A percentile compares a stretch with the other conserved stretches of the same genome.
Conservation (phyloP, 2,113 vertebrate genomes). For the Lepidothrix coronata region DNA sequence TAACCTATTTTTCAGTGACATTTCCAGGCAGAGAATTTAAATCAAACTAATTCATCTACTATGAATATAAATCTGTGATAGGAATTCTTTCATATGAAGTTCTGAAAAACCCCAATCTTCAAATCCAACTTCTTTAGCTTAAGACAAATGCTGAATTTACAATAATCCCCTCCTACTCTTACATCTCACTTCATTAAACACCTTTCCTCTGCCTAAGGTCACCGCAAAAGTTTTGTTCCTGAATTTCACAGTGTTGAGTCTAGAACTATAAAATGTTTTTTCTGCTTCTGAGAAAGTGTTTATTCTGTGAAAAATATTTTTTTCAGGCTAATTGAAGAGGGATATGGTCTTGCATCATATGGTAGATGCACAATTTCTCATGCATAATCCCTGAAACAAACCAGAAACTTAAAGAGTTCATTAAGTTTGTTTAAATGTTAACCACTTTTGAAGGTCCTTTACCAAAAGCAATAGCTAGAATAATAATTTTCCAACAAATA, state of each 20-base stretch:
- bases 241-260: background rate
- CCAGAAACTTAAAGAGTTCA: background rate
- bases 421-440: background rate
- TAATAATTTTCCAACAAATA: background rate
- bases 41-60: background rate
- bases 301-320: background rate
- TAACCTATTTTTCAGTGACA: conserved; percentile 29
- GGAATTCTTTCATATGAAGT: background rate
- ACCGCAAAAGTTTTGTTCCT: background rate
- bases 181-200: conserved; percentile 14
- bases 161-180: conserved; percentile 22
- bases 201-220: conserved; percentile 25
- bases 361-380: background rate
- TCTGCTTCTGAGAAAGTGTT: background rate
- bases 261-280: background rate
- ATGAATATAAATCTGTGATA: background rate
- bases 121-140: background rate
- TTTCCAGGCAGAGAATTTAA: conserved; percentile 14
- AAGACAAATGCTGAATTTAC: background rate
- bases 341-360: accelerated
- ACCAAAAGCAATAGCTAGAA: background rate
- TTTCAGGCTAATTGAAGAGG: background rate
- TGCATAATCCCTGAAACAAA: background rate
- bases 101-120: background rate
- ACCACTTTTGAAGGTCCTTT: background rate